Conservation (phyloP, 2,888 invertebrate species). For the Orthosia gracilis region DNA sequence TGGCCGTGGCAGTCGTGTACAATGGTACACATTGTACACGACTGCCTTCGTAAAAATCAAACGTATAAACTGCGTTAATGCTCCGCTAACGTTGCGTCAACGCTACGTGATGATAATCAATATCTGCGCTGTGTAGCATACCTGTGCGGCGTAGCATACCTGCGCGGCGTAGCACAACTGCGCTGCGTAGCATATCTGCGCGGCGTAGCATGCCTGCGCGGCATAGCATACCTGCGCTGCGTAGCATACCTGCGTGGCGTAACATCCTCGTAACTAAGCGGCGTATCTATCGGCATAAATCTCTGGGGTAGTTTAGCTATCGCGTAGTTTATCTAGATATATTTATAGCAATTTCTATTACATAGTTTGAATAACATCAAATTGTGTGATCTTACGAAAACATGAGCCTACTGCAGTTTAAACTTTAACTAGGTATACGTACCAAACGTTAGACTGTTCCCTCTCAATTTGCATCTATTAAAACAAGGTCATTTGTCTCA, state of each 20-base stretch:
- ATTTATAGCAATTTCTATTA: not conserved
- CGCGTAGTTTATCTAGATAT: too few relatives aligned
- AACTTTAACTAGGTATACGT: not conserved
- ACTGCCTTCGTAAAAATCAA: not conserved
- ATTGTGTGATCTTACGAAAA: conserved; percentile 1
- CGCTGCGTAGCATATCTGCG: too few relatives aligned
- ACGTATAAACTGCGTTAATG: not conserved
- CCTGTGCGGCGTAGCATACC: too few relatives aligned
- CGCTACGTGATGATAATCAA: not conserved
- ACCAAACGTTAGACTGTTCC: not conserved
- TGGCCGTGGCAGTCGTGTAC: not conserved
- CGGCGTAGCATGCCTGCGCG: too few relatives aligned
- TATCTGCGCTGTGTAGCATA: too few relatives aligned
- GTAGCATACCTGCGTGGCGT: too few relatives aligned
- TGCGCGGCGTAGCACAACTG: too few relatives aligned
- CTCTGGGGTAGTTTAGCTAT: too few relatives aligned
- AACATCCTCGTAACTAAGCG: too few relatives aligned
- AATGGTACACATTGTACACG: too few relatives aligned
- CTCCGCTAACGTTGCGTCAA: not conserved
- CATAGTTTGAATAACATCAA: not conserved
- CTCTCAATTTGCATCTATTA: not conserved
- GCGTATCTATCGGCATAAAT: too few relatives aligned
- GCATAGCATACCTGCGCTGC: too few relatives aligned
- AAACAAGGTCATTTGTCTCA: conserved; percentile 14
- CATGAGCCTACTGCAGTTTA: not conserved